These are phyloP conservation scores for Coregonus sp. DNA, from an alignment of 2,797 vertebrate genomes.

Conservation along the genomic window DNA sequence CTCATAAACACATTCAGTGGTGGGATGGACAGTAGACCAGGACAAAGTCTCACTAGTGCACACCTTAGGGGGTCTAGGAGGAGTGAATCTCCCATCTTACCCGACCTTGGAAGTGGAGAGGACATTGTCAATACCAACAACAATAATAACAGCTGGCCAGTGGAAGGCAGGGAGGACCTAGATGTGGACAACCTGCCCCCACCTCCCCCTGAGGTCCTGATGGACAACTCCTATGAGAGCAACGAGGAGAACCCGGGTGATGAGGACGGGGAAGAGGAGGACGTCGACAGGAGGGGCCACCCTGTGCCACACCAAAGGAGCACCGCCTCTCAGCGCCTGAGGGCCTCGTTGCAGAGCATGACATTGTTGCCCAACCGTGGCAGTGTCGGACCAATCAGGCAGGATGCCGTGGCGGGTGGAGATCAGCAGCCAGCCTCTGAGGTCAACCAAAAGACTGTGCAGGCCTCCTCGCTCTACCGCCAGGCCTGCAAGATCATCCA, in stretches of 20 bases:
- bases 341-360: slow-evolving; percentile 74
- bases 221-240: slow-evolving; percentile 80
- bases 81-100: slow-evolving; percentile 67
- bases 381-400: slow-evolving; percentile 38
- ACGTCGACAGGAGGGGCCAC: slow-evolving; percentile 12
- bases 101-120: slow-evolving; percentile 43
- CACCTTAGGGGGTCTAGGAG: slow-evolving; percentile 74
- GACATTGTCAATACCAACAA: slow-evolving; percentile 69
- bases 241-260: slow-evolving; percentile 36
- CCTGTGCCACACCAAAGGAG: slow-evolving; percentile 49
- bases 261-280: slow-evolving; percentile 24
- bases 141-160: slow-evolving; percentile 69
- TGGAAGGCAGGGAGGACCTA: slow-evolving; percentile 57
- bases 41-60: slow-evolving; percentile 61
- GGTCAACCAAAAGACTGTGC: slow-evolving; percentile 42
- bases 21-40: slow-evolving; percentile 59
- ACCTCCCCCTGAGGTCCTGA: slow-evolving; percentile 88
- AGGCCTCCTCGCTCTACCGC: slow-evolving; percentile 59
- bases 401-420: slow-evolving; percentile 30
- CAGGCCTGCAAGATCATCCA: slow-evolving; percentile 77
- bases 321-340: slow-evolving; percentile 74
- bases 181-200: slow-evolving; percentile 84
- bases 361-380: slow-evolving; percentile 79
- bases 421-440: slow-evolving; percentile 45
- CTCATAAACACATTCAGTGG: slow-evolving; percentile 90